A percentile compares a stretch with the other conserved stretches of the same genome.
Conservation (phyloP, 2,113 vertebrate species). For the Oryzias woworae region DNA sequence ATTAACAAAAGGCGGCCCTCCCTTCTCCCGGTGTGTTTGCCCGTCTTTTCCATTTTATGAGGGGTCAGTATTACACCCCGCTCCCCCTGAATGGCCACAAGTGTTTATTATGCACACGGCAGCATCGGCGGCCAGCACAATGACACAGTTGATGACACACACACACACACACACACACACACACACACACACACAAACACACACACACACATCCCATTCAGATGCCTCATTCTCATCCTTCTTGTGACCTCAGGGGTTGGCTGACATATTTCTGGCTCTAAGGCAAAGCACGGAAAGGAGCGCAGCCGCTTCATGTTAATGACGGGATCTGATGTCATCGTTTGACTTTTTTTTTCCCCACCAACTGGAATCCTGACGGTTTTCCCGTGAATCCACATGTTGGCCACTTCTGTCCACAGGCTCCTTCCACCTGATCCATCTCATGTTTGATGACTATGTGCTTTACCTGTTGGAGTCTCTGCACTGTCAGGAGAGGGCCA, state of each 20-base stretch:
- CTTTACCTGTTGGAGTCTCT: constrained; percentile 96
- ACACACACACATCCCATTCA: constrained; percentile 18
- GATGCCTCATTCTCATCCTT: constrained; percentile 50
- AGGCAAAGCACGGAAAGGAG: constrained; percentile 51
- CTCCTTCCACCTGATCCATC: constrained; percentile 97
- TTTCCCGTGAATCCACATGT: not conserved
- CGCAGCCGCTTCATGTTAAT: constrained; percentile 29
- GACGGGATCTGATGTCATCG: constrained; percentile 51
- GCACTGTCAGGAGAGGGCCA: constrained; percentile 96
- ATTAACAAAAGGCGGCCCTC: constrained; percentile 83
- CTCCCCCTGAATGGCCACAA: constrained; percentile 64
- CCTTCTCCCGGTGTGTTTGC: constrained; percentile 67
- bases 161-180: constrained; percentile 13
- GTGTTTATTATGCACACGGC: constrained; percentile 72
- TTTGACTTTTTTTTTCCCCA: constrained; percentile 7
- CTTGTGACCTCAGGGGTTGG: constrained; percentile 57
- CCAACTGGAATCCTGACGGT: not conserved
- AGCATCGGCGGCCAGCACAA: constrained; percentile 57
- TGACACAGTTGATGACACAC: constrained; percentile 61
- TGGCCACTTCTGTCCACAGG: constrained; percentile 72
- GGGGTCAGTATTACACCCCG: constrained; percentile 57
- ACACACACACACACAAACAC: constrained; percentile 22
- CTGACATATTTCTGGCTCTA: constrained; percentile 65
- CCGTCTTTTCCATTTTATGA: constrained; percentile 79
- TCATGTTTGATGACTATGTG: constrained; percentile 99